phyloP scores from a whole-genome alignment of 2,888 invertebrate genomes.

The Melanostoma scalare region DNA sequence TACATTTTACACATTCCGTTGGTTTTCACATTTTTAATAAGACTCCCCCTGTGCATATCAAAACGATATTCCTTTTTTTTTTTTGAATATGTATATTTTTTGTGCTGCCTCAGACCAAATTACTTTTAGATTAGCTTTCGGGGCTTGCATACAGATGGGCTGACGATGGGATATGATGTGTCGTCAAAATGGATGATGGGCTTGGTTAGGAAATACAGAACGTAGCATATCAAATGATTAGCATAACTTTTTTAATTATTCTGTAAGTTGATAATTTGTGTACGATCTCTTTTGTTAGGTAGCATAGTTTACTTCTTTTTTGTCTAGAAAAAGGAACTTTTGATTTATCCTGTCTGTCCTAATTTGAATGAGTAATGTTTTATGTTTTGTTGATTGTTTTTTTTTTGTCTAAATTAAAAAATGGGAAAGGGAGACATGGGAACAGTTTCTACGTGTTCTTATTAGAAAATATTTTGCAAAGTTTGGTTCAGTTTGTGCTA shows the following conservation, averaged over 20 bases:
- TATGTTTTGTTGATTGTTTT: too few species aligned
- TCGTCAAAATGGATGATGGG: constrained; percentile 13
- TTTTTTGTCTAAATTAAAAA: too few species aligned
- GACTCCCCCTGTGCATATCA: constrained; percentile 10
- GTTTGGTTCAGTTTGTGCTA: too few species aligned
- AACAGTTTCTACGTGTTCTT: too few species aligned
- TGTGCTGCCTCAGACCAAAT: constrained; percentile 61
- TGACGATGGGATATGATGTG: constrained; percentile 31
- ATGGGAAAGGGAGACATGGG: too few species aligned
- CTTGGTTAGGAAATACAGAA: not conserved
- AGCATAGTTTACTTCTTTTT: too few species aligned
- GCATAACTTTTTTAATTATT: constrained; percentile 63
- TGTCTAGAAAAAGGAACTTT: too few species aligned
- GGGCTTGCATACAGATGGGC: constrained; percentile 48
- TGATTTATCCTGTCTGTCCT: too few species aligned
- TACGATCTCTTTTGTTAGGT: too few species aligned
- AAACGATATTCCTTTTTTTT: constrained; percentile 13
- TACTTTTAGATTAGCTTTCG: constrained; percentile 62
- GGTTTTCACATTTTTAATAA: constrained; percentile 62
- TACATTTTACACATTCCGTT: constrained; percentile 36
- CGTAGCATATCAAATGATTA: constrained; percentile 54
- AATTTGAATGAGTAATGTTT: too few species aligned
- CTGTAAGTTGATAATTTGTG: constrained; percentile 16
- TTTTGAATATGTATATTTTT: constrained; percentile 5
- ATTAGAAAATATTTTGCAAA: too few species aligned